Conservation (phyloP, 2,797 vertebrate species). For the Xenentodon cancila region DNA sequence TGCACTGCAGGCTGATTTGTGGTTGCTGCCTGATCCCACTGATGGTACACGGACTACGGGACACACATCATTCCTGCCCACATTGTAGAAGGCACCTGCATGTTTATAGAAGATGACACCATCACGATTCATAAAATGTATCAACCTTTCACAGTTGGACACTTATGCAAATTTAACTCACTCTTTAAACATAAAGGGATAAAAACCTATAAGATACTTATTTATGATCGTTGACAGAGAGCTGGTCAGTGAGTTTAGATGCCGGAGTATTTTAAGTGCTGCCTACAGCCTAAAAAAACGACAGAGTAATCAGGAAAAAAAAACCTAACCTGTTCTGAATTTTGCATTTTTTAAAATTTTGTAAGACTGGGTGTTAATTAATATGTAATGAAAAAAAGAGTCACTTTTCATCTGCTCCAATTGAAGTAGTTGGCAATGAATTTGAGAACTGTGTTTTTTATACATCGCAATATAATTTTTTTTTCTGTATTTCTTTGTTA, state of each 20-base stretch:
- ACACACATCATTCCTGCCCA: conserved; percentile 68
- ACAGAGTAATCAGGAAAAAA: background rate
- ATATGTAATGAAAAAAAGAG: background rate
- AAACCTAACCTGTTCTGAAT: background rate
- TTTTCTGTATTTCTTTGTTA: no score
- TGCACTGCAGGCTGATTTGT: conserved; percentile 65
- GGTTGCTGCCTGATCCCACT: conserved; percentile 74
- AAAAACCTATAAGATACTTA: no score
- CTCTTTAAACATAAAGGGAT: no score
- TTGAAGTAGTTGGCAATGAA: background rate
- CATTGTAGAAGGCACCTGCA: conserved; percentile 43
- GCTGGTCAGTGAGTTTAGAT: background rate
- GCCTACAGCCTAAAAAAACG: background rate
- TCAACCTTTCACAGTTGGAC: no score
- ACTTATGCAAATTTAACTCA: no score
- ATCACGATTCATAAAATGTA: background rate
- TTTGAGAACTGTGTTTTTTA: no score
- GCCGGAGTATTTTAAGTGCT: background rate
- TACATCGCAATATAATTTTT: no score
- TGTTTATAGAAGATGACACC: conserved; percentile 40
- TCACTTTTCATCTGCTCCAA: background rate
- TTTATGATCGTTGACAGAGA: background rate
- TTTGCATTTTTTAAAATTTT: background rate
- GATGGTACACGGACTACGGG: conserved; percentile 15
- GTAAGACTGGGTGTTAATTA: background rate